Percentiles rank a stretch among this genome's conserved stretches.
Evolutionary conservation across 2,888 invertebrate species (phyloP).

Genomic region (Microplitis manilae): DNA sequence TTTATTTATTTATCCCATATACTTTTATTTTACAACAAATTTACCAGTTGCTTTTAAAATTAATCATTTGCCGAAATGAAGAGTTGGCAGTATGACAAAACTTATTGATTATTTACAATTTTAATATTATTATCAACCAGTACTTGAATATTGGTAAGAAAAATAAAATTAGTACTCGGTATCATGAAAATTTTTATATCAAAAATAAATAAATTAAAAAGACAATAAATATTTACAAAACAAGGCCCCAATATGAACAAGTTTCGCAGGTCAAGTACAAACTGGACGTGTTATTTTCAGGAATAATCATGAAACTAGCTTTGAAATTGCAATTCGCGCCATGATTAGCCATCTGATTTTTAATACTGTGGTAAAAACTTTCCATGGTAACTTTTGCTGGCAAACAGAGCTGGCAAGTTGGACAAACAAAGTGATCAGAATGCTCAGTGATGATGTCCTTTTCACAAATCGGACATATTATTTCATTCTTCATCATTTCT

Average conservation of each 20-base stretch:
- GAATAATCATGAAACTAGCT: slow-evolving; percentile 61
- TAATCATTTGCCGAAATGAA: not conserved
- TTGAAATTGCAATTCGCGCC: slow-evolving; percentile 53
- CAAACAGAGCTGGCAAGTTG: slow-evolving; percentile 59
- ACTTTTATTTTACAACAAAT: not conserved
- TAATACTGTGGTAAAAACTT: slow-evolving; percentile 58
- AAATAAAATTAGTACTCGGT: not conserved
- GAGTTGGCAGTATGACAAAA: too few species aligned
- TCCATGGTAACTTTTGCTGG: slow-evolving; percentile 51
- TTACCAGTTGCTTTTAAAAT: not conserved
- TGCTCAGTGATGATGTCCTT: slow-evolving; percentile 55
- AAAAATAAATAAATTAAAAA: not conserved
- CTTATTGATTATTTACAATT: not conserved
- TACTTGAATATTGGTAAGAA: not conserved
- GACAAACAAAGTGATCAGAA: slow-evolving; percentile 57
- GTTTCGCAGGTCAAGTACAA: slow-evolving; percentile 61
- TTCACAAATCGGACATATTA: slow-evolving; percentile 70
- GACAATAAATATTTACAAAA: slow-evolving; percentile 48
- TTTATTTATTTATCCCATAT: slow-evolving; percentile 1
- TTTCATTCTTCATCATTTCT: slow-evolving; percentile 55
- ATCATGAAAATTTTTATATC: not conserved
- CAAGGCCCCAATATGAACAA: slow-evolving; percentile 57
- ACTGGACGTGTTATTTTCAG: slow-evolving; percentile 56
- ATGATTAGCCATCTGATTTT: slow-evolving; percentile 57
- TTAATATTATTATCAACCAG: not conserved